These are phyloP conservation scores for Drosophila oshimai DNA, from an alignment of 1,140 invertebrate genomes.

Conservation along the genomic window DNA sequence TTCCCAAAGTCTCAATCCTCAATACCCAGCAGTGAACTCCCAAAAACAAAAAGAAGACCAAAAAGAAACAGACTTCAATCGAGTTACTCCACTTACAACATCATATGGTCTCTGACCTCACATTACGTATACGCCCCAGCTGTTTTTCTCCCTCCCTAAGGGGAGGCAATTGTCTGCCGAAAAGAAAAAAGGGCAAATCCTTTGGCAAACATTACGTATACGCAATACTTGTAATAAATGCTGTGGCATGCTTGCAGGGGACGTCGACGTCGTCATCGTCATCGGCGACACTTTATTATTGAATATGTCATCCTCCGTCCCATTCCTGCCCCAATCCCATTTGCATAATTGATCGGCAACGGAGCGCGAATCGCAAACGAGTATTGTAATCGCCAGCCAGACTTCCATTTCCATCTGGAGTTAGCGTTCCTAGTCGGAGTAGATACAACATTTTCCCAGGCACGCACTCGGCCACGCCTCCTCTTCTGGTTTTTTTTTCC, in stretches of 20 bases:
- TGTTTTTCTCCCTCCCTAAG: slow-evolving; percentile 21
- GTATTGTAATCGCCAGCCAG: slow-evolving; percentile 67
- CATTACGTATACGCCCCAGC: slow-evolving; percentile 56
- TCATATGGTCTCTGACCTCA: slow-evolving; percentile 51
- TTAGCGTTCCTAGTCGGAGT: background rate
- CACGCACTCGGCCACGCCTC: background rate
- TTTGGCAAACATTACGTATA: slow-evolving; percentile 58
- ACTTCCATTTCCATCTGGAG: slow-evolving; percentile 2
- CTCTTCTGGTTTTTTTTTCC: no score
- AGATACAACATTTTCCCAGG: background rate
- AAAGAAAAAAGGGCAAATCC: slow-evolving; percentile 15
- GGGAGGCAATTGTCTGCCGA: slow-evolving; percentile 10
- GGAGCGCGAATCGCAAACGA: slow-evolving; percentile 67
- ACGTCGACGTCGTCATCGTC: slow-evolving; percentile 38
- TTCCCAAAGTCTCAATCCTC: slow-evolving; percentile 33
- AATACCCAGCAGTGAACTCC: slow-evolving; percentile 9
- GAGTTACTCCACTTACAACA: slow-evolving; percentile 49
- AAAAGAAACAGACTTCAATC: slow-evolving; percentile 38
- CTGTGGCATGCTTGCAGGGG: slow-evolving; percentile 62
- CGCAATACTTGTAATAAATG: slow-evolving; percentile 76
- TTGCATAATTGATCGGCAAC: slow-evolving; percentile 77
- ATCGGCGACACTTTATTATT: slow-evolving; percentile 73
- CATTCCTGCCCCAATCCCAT: slow-evolving; percentile 31
- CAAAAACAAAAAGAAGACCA: background rate
- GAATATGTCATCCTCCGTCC: slow-evolving; percentile 52